phyloP scores from a whole-genome alignment of 2,113 vertebrate species.

The Malurus melanocephalus region DNA sequence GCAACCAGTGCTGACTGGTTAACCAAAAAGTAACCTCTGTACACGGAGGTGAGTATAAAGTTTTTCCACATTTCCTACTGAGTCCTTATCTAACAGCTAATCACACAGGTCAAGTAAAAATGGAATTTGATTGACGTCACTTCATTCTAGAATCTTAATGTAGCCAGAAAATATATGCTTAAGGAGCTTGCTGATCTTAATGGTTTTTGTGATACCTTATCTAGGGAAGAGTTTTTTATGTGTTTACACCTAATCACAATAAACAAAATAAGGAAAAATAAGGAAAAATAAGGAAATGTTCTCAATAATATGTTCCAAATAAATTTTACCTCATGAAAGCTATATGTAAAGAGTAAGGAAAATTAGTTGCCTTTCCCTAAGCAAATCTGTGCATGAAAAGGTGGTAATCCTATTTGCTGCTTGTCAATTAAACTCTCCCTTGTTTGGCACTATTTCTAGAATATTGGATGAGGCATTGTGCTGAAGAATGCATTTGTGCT shows the following conservation, averaged over 20 bases:
- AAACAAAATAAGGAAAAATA: not conserved
- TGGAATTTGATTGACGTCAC: slow-evolving; percentile 43
- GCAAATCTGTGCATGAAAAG: not conserved
- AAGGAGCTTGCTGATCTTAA: not conserved
- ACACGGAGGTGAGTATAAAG: not conserved
- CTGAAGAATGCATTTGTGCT: not conserved
- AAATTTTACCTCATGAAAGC: not conserved
- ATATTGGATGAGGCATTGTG: not conserved
- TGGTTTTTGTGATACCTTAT: slow-evolving; percentile 8
- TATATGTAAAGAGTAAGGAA: not conserved
- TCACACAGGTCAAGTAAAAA: slow-evolving; percentile 23
- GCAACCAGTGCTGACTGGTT: not conserved
- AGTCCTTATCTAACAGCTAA: slow-evolving; percentile 14
- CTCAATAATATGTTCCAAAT: not conserved
- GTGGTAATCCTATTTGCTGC: not conserved
- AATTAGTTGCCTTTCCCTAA: not conserved
- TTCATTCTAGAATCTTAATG: not conserved
- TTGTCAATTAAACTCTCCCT: not conserved
- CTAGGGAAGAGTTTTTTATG: not conserved
- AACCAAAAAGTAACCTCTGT: not conserved
- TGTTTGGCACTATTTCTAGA: not conserved
- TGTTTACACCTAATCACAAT: not conserved
- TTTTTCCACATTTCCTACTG: not conserved
- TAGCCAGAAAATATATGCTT: not conserved
- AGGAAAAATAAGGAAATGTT: not conserved